Evolutionary conservation across 2,888 invertebrate species (phyloP).

Genomic region (Nasonovia ribisnigri): DNA sequence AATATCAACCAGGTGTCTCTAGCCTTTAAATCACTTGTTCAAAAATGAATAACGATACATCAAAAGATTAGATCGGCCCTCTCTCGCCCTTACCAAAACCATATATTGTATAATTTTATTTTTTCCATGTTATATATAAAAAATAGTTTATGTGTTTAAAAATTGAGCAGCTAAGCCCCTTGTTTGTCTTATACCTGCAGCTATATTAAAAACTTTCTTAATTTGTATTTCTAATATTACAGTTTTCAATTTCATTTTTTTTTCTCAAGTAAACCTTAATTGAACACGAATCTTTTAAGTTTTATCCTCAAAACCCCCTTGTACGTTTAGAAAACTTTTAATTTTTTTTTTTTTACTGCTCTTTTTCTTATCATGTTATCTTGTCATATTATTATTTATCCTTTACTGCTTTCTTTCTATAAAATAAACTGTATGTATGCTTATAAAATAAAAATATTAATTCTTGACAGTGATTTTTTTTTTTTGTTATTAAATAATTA

Average conservation of each 20-base stretch:
- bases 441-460: background rate
- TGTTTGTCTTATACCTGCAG: background rate
- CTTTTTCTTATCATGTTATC: background rate
- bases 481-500: too few species aligned
- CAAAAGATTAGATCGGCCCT: background rate
- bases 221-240: background rate
- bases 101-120: background rate
- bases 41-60: conserved; percentile 14
- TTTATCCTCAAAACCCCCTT: background rate
- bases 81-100: background rate
- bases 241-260: background rate
- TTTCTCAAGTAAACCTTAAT: background rate
- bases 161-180: background rate
- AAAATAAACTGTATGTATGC: background rate
- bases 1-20: conserved; percentile 35
- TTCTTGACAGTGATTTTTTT: background rate
- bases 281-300: background rate
- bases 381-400: background rate
- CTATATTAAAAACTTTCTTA: conserved; percentile 17
- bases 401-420: background rate
- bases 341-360: background rate
- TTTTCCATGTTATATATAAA: background rate
- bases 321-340: background rate
- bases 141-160: conserved; percentile 13
- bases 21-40: conserved; percentile 34